Evolutionary conservation across 1,140 invertebrate genomes (phyloP).

Genomic region (Drosophila triauraria): DNA sequence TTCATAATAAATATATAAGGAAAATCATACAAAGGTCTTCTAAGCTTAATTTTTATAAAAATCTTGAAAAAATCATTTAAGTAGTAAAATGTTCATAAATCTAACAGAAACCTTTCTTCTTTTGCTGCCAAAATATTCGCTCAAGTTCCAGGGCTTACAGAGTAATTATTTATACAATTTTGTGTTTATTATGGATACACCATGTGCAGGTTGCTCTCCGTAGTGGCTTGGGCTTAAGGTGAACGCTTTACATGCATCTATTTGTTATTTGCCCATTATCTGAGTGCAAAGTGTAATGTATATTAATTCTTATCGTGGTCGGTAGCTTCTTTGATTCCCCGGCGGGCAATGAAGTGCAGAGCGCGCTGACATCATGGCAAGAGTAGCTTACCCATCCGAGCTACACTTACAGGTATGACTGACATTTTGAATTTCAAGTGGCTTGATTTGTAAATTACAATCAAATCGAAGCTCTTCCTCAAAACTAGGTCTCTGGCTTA

Average conservation of each 20-base stretch:
- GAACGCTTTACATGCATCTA: conserved; percentile 18
- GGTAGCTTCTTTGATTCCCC: background rate
- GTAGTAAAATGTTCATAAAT: too few species aligned
- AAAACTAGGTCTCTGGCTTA: background rate
- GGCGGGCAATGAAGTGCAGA: conserved; percentile 1
- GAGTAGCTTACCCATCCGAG: too few species aligned
- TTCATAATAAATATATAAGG: background rate
- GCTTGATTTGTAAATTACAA: background rate
- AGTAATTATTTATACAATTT: background rate
- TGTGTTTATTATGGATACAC: background rate
- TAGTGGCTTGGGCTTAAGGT: background rate
- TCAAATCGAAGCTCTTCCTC: background rate
- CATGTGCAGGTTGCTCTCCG: conserved; percentile 4
- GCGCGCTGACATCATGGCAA: background rate
- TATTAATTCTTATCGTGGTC: conserved; percentile 15
- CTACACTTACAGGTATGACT: background rate
- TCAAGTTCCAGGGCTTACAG: too few species aligned
- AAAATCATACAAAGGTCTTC: too few species aligned
- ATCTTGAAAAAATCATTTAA: too few species aligned
- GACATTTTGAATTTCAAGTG: background rate
- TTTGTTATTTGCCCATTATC: conserved; percentile 19
- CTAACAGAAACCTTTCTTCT: too few species aligned
- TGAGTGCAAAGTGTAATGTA: conserved; percentile 19
- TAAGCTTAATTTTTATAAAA: too few species aligned
- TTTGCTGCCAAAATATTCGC: background rate